Evolutionary conservation across 2,113 vertebrate species (phyloP), one percentile per base, ranked within the genome.

Genomic region (Protomyctophum bolini): DNA sequence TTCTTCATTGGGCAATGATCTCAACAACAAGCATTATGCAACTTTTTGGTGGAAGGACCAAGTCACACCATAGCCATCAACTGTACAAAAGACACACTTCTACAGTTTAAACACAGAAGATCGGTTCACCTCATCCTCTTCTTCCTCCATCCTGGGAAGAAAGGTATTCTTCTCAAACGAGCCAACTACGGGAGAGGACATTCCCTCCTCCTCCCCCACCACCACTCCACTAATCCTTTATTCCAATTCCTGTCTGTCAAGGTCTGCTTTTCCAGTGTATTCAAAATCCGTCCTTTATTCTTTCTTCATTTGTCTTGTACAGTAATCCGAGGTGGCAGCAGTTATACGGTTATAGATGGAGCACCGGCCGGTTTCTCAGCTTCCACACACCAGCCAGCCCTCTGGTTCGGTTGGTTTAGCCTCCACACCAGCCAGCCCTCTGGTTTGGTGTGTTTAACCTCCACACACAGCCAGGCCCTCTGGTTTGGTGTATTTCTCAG

Each of bases 111-210:
- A 73, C 55, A 74, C 8, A 72, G 15, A 68, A n/a, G 5, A 67
- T 61, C 1, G 10, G 57, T 83, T 88, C 77, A 90, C 90, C 90
- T 90, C 75, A 8, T 89, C 87, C 15, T 91, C 86, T 11, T 85
- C 86, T 61, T 86, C 83, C 12, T 87, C 87, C 90, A 90, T 91
- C 51, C 56, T 81, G 57, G 1, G 5, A 10, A 28, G 5, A 10
- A 28, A 15, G n/a, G 50, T 50, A n/a, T 15, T 45, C 58, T 61
- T 72, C 21, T 21, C 1, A 63, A 67, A 29, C 7, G 2, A 14
- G 1, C 28, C 12, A 63, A 66, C 29, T 69, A 50, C 9, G 8
- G 12, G 45, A 6, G 4, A 63, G 66, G 10, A 57, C 41, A 61
- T 76, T 11, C 69, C 63, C 0, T 0, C 7, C 11, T 3, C 10